Evolutionary conservation across 2,113 vertebrate genomes (phyloP), one percentile per base, ranked within the genome.

Genomic region (Serinus canaria): DNA sequence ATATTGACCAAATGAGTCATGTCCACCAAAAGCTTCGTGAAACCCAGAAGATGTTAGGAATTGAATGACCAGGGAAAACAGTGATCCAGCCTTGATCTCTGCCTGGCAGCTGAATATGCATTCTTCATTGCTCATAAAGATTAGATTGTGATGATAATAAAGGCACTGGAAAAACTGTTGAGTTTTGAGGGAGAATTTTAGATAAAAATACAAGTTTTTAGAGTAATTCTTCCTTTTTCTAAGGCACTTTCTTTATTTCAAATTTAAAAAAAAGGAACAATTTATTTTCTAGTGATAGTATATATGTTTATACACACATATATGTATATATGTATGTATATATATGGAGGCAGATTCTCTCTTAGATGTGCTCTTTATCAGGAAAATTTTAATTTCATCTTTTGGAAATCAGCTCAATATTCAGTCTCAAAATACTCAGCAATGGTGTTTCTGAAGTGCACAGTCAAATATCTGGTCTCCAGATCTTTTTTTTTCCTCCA

Each of bases 291-390:
- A 25, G 46, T 82, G 64, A 44, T 5, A 55, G 30, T 7, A 43
- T 31, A 39, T 31, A 41, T 16, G n/a, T 25, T 14, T 31, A 46
- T 12, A 6, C 24, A 5, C 2, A 13, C 3, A 14, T 5, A 12
- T 43, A 22, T 39, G 2, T 28, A 2, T 39, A 2, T 28, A 2
- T 85, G 0, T 22, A 7, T 33, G 8, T 50, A 6, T 41, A 41
- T 15, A 41, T 78, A 46, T 10, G n/a, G 33, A 63, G 13, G 17
- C 10, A 75, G n/a, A n/a, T 3, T 18, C 7, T 58, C 10, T 50
- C 30, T 60, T 73, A 46, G 25, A 52, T 93, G 77, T 73, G 12
- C 13, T 44, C 24, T 44, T 92, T 90, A 78, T 39, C 83, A 69
- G 17, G 23, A 62, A 39, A 77, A 63, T 24, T 69, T 82, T 44